phyloP scores from a whole-genome alignment of 2,113 vertebrate species.

The Thunnus maccoyii region DNA sequence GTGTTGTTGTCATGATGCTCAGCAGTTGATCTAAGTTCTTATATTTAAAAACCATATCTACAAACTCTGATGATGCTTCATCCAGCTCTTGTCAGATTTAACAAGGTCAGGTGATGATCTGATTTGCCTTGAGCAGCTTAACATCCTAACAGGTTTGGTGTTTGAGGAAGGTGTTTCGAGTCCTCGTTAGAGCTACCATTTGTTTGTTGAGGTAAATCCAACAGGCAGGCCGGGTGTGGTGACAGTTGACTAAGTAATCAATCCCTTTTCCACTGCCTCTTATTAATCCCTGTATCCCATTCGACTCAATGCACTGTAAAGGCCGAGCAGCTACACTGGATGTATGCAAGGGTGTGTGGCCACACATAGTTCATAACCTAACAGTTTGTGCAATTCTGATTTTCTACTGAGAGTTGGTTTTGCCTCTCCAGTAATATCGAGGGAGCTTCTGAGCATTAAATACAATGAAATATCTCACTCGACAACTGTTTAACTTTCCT shows the following conservation, averaged over 20 bases:
- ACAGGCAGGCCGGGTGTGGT: constrained; percentile 73
- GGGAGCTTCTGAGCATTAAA: not conserved
- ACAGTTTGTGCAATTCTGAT: constrained; percentile 70
- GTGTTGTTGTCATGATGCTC: not conserved
- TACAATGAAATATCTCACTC: not conserved
- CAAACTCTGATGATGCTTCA: not conserved
- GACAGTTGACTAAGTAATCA: constrained; percentile 74
- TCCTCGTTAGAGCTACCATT: constrained; percentile 62
- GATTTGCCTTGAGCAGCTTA: constrained; percentile 81
- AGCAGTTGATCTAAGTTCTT: not conserved
- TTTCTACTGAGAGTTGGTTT: constrained; percentile 55
- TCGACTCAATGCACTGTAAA: constrained; percentile 19
- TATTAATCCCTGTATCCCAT: constrained; percentile 66
- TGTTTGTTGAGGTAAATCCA: constrained; percentile 83
- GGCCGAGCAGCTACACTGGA: not conserved
- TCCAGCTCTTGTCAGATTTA: constrained; percentile 68
- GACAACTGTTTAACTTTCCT: not conserved
- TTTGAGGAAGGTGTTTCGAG: constrained; percentile 81
- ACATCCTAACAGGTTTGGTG: constrained; percentile 77
- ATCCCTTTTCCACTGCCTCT: constrained; percentile 55
- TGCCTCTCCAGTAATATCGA: not conserved
- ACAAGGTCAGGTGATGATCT: constrained; percentile 64
- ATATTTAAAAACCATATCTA: not conserved
- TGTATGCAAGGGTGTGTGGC: constrained; percentile 23
- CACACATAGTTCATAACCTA: not conserved